phyloP scores from a whole-genome alignment of 2,113 vertebrate genomes.

The Brienomyrus brachyistius region DNA sequence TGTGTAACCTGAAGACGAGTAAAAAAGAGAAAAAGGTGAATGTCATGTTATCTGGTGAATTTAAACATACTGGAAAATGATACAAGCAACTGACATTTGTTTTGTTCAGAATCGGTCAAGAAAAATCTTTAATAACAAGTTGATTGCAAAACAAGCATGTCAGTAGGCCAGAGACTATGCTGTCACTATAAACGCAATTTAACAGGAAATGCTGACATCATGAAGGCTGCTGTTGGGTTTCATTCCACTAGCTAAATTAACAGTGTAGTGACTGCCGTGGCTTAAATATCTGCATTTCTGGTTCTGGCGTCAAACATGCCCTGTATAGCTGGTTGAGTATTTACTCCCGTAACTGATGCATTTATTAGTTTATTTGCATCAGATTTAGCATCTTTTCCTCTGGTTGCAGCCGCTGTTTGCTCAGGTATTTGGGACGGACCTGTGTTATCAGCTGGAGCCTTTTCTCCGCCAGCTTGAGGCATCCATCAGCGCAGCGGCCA shows the following conservation, averaged over 20 bases:
- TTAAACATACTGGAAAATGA: too few species aligned
- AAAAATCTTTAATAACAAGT: neutral
- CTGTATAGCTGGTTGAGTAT: neutral
- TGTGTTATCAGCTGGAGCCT: conserved; percentile 24
- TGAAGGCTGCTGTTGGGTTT: neutral
- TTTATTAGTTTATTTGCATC: neutral
- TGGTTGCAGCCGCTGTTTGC: neutral
- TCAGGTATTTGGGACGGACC: neutral
- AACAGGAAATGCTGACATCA: neutral
- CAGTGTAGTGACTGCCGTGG: too few species aligned
- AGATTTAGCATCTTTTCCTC: neutral
- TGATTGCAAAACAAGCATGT: neutral
- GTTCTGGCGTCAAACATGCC: neutral
- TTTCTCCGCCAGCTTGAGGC: neutral
- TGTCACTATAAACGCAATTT: neutral
- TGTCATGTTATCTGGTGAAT: too few species aligned
- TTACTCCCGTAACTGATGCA: neutral
- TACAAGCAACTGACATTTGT: too few species aligned
- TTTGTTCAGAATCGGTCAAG: too few species aligned
- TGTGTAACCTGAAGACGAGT: too few species aligned
- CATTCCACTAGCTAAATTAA: neutral
- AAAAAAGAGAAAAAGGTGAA: too few species aligned
- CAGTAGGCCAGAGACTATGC: neutral
- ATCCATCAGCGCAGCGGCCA: neutral
- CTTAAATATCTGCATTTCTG: neutral